Conservation (phyloP, 2,797 vertebrate genomes). For the Esox lucius region DNA sequence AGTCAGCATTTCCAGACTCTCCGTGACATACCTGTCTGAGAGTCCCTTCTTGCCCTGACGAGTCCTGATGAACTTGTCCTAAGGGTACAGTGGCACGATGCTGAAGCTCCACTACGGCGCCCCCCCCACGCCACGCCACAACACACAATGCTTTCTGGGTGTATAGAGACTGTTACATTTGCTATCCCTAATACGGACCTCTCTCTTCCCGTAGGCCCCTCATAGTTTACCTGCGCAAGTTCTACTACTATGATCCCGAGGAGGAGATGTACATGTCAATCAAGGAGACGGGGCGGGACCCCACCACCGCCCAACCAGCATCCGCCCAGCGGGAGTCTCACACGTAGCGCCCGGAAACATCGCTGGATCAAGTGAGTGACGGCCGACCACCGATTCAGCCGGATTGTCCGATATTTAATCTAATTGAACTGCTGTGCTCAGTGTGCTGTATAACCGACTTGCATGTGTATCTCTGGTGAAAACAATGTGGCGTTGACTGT, state of each 20-base stretch:
- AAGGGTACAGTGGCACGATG: too few relatives aligned
- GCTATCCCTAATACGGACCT: not conserved
- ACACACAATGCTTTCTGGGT: too few relatives aligned
- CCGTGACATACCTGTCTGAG: too few relatives aligned
- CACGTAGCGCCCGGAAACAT: slow-evolving; percentile 75
- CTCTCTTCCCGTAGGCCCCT: slow-evolving; percentile 74
- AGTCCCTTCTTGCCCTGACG: too few relatives aligned
- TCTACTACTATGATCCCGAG: slow-evolving; percentile 92
- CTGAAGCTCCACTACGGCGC: too few relatives aligned
- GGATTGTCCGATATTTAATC: not conserved
- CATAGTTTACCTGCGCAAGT: slow-evolving; percentile 88
- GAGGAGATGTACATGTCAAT: slow-evolving; percentile 85
- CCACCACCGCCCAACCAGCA: slow-evolving; percentile 69
- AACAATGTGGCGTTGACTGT: not conserved
- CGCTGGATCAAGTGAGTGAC: slow-evolving; percentile 39
- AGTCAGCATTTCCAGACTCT: too few relatives aligned
- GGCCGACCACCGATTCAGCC: not conserved
- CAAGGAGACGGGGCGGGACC: slow-evolving; percentile 75
- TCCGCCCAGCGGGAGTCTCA: slow-evolving; percentile 59
- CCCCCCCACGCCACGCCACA: too few relatives aligned
- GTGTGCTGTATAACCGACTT: not conserved
- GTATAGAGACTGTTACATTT: not conserved
- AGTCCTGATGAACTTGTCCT: too few relatives aligned
- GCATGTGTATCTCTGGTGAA: too few relatives aligned
- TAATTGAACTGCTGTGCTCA: not conserved